phyloP scores from a whole-genome alignment of 2,113 vertebrate genomes.

The Coreoperca whiteheadi region DNA sequence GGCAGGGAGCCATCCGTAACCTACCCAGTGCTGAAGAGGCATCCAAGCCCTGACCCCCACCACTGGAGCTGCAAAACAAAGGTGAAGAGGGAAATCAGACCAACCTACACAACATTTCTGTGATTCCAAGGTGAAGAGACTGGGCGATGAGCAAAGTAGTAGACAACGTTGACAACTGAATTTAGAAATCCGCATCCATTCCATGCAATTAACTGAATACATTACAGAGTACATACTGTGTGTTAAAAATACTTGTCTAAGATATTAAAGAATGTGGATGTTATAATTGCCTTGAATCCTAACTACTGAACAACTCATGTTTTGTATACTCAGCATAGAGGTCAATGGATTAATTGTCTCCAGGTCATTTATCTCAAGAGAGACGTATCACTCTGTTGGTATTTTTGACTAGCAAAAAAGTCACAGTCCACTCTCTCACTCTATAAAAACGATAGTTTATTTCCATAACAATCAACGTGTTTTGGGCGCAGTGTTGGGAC shows the following conservation, averaged over 20 bases:
- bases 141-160: neutral
- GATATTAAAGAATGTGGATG: neutral
- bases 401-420: neutral
- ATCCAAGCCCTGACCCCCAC: constrained; percentile 72
- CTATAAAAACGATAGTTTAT: neutral
- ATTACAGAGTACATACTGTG: neutral
- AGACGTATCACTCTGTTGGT: neutral
- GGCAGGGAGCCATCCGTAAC: constrained; percentile 27
- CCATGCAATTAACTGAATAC: neutral
- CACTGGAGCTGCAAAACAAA: constrained; percentile 64
- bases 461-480: too few species aligned
- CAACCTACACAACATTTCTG: neutral
- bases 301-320: neutral
- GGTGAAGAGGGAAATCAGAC: neutral
- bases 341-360: neutral
- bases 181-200: neutral
- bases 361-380: too few species aligned
- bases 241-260: neutral
- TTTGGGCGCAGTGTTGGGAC: neutral
- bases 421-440: neutral
- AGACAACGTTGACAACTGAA: neutral
- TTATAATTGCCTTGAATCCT: neutral
- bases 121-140: neutral
- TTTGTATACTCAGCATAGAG: neutral
- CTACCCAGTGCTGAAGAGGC: constrained; percentile 79